Percentiles rank a stretch among this genome's conserved stretches.
phyloP scores from a whole-genome alignment of 2,113 vertebrate species.

The Thalassarche chlororhynchos region DNA sequence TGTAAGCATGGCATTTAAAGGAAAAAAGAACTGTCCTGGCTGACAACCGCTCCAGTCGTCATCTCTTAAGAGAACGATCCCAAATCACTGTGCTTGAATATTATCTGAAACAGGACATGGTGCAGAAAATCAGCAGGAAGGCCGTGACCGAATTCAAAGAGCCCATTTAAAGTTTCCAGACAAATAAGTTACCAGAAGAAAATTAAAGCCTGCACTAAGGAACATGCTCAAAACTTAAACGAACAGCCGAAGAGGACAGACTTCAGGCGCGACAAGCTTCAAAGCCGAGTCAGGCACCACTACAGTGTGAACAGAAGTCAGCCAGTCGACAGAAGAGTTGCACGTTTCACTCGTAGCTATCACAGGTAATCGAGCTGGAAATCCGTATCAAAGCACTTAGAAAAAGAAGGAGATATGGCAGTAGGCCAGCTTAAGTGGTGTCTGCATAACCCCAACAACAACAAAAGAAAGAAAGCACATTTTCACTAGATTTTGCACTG shows the following conservation, averaged over 20 bases:
- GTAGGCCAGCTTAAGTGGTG: not conserved
- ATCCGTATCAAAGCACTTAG: not conserved
- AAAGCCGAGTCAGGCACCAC: not conserved
- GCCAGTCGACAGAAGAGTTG: not conserved
- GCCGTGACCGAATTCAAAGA: not conserved
- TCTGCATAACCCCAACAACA: not conserved
- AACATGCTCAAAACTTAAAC: not conserved
- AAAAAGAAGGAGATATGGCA: not conserved
- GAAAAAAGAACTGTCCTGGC: not conserved
- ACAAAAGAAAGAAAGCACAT: not conserved
- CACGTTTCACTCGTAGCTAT: not conserved
- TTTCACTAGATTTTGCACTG: not conserved
- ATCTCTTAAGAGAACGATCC: not conserved
- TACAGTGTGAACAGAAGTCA: accelerated
- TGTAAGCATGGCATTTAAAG: not conserved
- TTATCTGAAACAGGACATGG: not conserved
- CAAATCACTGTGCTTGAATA: not conserved
- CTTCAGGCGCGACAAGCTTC: not conserved
- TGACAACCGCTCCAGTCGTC: not conserved
- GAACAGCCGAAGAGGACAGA: not conserved
- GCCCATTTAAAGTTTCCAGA: not conserved
- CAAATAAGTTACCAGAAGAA: not conserved
- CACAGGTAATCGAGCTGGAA: not conserved
- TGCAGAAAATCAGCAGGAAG: not conserved
- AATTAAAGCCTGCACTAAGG: not conserved